Conservation (phyloP, 2,113 vertebrate genomes). For the Menura novaehollandiae region DNA sequence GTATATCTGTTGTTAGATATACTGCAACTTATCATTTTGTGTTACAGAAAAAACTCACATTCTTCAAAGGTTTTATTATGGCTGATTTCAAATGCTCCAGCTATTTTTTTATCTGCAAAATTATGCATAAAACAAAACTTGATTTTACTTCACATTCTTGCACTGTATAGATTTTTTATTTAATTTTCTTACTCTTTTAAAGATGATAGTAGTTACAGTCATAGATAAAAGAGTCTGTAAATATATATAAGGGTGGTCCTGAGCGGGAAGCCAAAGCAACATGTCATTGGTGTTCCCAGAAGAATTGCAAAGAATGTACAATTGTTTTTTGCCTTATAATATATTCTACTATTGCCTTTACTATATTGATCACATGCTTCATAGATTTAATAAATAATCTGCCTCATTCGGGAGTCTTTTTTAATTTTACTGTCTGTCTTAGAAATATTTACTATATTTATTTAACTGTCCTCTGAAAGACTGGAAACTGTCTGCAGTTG, state of each 20-base stretch:
- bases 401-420: neutral
- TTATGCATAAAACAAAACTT: neutral
- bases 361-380: neutral
- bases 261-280: neutral
- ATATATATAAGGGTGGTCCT: neutral
- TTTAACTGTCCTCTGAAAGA: neutral
- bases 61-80: neutral
- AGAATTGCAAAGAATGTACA: accelerated
- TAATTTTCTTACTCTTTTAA: neutral
- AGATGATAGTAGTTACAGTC: neutral
- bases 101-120: neutral
- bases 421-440: neutral
- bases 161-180: neutral
- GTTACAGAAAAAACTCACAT: neutral
- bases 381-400: neutral
- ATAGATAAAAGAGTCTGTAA: neutral
- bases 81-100: neutral
- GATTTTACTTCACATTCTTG: neutral
- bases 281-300: neutral
- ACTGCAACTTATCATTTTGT: neutral
- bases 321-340: neutral
- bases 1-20: neutral
- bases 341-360: neutral
- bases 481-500: neutral
- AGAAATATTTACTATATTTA: neutral